Conservation (phyloP, 2,888 invertebrate species). For the Halictus quadricinctus region DNA sequence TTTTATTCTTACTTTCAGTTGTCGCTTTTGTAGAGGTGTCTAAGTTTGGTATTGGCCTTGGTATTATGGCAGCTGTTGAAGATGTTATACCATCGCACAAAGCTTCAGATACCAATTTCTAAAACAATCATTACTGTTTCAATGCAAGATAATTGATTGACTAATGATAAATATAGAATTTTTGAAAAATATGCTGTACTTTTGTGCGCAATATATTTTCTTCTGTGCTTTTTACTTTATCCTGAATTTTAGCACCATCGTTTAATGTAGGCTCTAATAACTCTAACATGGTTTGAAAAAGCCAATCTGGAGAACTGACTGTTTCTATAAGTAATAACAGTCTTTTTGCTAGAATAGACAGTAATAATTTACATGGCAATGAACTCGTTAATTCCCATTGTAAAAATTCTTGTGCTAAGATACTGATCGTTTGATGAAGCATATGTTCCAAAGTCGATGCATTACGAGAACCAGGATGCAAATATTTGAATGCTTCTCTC, state of each 20-base stretch:
- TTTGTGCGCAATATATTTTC: slow-evolving; percentile 40
- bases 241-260: slow-evolving; percentile 10
- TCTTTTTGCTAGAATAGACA: slow-evolving; percentile 86
- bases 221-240: slow-evolving; percentile 24
- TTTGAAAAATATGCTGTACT: slow-evolving; percentile 25
- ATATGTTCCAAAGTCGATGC: slow-evolving; percentile 84
- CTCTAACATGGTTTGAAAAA: slow-evolving; percentile 68
- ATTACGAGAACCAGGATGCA: slow-evolving; percentile 77
- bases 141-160: background rate
- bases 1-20: slow-evolving; percentile 25
- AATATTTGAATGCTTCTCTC: slow-evolving; percentile 77
- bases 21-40: slow-evolving; percentile 8
- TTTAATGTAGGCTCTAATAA: slow-evolving; percentile 61
- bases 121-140: slow-evolving; percentile 37
- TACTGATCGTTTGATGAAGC: slow-evolving; percentile 84
- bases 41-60: slow-evolving; percentile 70
- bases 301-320: slow-evolving; percentile 73
- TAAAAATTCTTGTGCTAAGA: slow-evolving; percentile 85
- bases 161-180: background rate
- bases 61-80: slow-evolving; percentile 77
- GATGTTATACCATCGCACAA: slow-evolving; percentile 75
- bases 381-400: slow-evolving; percentile 88
- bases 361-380: slow-evolving; percentile 86
- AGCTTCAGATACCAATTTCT: slow-evolving; percentile 74
- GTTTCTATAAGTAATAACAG: slow-evolving; percentile 81